Base-by-base conservation (phyloP, 2,888 invertebrate species). In the Coleophora flavipennella region DNA sequence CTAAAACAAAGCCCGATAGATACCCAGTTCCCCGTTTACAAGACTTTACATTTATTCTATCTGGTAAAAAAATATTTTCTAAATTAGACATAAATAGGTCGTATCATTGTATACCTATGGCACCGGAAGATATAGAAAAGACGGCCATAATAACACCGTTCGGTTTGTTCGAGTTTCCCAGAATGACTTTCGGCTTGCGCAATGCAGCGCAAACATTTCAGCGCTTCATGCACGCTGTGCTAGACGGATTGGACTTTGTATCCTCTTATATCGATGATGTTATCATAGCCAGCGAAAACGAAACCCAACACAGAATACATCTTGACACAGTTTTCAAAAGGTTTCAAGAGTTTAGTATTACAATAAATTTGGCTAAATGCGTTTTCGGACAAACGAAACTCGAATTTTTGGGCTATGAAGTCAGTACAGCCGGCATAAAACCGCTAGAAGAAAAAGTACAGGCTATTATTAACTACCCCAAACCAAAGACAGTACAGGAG, bases 181-280 rank as follows among this genome's bases (percentile, higher is more conserved):
- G n/a, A 31, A 7, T 39, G 40, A 8, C 40, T 36, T 7, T 45
- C 42, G 11, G 45, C 20, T 20, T 20, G 20, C 20, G 20, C 20
- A 20, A 20, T 20, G 20, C 3, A 20, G 20, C 20, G 20, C 20
- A 20, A 20, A 20, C 20, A 20, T 20, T 20, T 6, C 20, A 20
- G 20, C 20, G 20, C 20, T 20, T 20, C 25, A 47, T 53, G 40
- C 39, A 50, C 28, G 34, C 44, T 31, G 38, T 44, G 27, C 35
- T 48, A 20, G 33, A 41, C n/a, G 44, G 45, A 0, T 13, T 44
- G 34, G 38, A 37, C 10, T 50, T 33, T 38, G 38, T 45, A 3
- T 57, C 48, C 37, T 35, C 39, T 1, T 67, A 59, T 40, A 46
- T 65, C 3, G 64, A 67, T 39, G 66, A 67, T 39, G 48, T 63